Conservation (phyloP, 2,113 vertebrate species). For the Arizona elegans region DNA sequence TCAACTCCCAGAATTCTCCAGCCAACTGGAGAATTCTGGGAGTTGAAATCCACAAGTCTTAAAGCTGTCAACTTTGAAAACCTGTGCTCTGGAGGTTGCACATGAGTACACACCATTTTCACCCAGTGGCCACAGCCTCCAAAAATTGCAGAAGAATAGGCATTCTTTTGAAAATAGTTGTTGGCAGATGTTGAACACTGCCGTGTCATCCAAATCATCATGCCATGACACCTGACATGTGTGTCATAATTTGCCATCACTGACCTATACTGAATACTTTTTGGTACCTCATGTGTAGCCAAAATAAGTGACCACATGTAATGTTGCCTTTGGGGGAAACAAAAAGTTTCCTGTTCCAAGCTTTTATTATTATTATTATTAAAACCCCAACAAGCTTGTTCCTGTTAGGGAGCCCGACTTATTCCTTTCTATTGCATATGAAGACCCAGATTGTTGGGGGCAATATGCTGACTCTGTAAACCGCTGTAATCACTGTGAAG, state of each 20-base stretch:
- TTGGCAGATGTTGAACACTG: neutral
- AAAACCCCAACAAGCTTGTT: slow-evolving; percentile 41
- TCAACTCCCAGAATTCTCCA: no score
- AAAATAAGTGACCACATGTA: neutral
- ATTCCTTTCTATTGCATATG: slow-evolving; percentile 38
- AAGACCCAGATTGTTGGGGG: no score
- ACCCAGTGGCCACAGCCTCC: neutral
- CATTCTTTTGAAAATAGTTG: neutral
- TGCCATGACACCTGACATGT: neutral
- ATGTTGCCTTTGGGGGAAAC: slow-evolving; percentile 7
- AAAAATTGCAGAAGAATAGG: neutral
- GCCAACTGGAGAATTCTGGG: no score
- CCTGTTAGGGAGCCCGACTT: slow-evolving; percentile 45
- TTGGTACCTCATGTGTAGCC: neutral
- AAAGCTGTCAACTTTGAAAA: no score
- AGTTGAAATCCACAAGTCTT: no score
- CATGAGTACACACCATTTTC: neutral
- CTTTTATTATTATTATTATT: slow-evolving; percentile 47
- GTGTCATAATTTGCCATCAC: neutral
- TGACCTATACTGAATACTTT: neutral
- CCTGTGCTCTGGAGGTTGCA: neutral
- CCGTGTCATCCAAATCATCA: neutral
- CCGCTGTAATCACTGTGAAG: no score
- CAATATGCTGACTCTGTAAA: no score
- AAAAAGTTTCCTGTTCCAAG: slow-evolving; percentile 33